These are phyloP conservation scores for Drosophila limbata DNA, from an alignment of 2,888 invertebrate genomes.

Conservation along the genomic window DNA sequence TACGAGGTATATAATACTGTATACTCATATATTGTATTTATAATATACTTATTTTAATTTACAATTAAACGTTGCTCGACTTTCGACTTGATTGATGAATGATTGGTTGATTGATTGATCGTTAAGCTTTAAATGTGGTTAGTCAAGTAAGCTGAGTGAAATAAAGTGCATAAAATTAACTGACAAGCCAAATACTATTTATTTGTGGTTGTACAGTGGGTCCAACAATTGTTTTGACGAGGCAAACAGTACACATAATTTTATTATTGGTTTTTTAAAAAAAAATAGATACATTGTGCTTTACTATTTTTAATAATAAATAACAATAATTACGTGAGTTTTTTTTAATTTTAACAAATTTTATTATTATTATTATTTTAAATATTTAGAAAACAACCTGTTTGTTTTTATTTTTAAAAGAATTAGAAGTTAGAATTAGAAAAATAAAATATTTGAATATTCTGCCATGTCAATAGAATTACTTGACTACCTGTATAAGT, in stretches of 20 bases:
- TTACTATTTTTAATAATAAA: no score
- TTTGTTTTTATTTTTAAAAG: background rate
- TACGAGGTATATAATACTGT: constrained; percentile 20
- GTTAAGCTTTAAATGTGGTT: constrained; percentile 78
- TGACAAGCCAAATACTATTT: constrained; percentile 21
- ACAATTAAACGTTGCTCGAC: constrained; percentile 48
- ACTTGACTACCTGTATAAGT: background rate
- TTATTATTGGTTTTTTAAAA: background rate
- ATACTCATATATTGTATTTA: constrained; percentile 18
- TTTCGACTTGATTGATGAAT: constrained; percentile 33
- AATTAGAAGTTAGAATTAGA: background rate
- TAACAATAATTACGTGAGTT: no score
- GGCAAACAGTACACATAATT: background rate
- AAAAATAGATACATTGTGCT: no score
- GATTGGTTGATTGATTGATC: constrained; percentile 44
- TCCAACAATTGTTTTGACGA: background rate
- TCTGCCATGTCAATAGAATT: background rate
- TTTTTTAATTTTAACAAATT: no score
- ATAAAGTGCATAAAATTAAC: constrained; percentile 69
- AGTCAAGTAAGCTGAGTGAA: constrained; percentile 64
- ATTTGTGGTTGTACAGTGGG: background rate
- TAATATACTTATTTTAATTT: constrained; percentile 20
- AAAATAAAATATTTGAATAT: background rate
- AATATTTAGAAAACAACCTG: no score
- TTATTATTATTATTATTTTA: no score